A percentile compares a stretch with the other conserved stretches of the same genome.
These are phyloP conservation scores for Lichenostomus cassidix DNA, from an alignment of 2,113 vertebrate genomes.

Conservation along the genomic window DNA sequence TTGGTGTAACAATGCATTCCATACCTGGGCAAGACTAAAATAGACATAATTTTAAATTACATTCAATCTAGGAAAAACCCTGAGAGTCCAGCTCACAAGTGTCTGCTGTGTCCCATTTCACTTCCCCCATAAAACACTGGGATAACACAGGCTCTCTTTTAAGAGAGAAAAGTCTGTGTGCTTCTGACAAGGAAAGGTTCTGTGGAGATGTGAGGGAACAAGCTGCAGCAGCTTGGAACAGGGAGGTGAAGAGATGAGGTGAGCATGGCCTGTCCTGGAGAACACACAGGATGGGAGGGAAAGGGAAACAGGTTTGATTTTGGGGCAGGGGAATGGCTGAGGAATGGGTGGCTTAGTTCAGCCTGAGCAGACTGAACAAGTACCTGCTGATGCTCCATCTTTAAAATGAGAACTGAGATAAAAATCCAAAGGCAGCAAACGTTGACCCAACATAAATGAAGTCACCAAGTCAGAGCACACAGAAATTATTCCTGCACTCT, in stretches of 20 bases:
- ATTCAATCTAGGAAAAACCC: neutral
- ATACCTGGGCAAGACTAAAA: neutral
- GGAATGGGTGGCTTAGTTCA: neutral
- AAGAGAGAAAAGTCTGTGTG: neutral
- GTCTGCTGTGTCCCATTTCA: neutral
- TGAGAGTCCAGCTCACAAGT: neutral
- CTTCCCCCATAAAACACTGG: neutral
- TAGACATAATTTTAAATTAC: neutral
- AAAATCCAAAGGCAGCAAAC: conserved; percentile 11
- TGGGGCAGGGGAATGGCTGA: neutral
- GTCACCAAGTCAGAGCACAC: neutral
- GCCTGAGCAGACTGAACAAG: neutral
- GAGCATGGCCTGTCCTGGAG: neutral
- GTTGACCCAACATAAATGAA: neutral
- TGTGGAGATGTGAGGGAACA: neutral
- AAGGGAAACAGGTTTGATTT: neutral
- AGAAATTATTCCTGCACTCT: neutral
- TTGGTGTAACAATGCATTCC: neutral
- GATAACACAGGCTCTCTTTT: neutral
- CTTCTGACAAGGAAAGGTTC: neutral
- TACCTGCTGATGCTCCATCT: neutral
- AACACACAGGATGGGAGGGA: neutral
- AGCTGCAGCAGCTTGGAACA: neutral
- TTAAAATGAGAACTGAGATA: neutral
- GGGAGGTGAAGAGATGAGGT: neutral